Conservation (phyloP, 2,888 invertebrate genomes). For the Pseudoips prasinana region DNA sequence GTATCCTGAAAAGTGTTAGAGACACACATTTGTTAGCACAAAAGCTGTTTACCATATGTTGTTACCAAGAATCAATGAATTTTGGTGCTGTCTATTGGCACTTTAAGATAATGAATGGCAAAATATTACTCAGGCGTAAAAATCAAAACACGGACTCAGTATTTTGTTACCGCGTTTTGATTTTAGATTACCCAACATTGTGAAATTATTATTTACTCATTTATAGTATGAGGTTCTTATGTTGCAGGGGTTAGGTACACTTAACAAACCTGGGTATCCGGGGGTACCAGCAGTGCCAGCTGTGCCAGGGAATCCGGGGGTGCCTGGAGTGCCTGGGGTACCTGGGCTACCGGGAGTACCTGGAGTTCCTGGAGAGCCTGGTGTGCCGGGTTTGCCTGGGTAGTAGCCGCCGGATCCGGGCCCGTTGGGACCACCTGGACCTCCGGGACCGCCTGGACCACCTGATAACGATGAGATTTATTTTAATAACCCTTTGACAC, state of each 20-base stretch:
- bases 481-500: not conserved
- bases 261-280: conserved; percentile 5
- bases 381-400: conserved; percentile 19
- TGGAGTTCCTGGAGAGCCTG: conserved; percentile 19
- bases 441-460: conserved; percentile 26
- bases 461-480: conserved; percentile 6
- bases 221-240: too few relatives aligned
- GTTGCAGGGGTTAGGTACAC: not conserved
- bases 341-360: conserved; percentile 30
- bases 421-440: conserved; percentile 29
- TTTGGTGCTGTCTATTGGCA: too few relatives aligned
- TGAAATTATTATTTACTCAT: too few relatives aligned
- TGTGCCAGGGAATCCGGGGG: conserved; percentile 14
- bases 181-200: too few relatives aligned
- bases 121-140: too few relatives aligned
- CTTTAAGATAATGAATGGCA: too few relatives aligned
- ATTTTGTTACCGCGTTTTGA: too few relatives aligned
- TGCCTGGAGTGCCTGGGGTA: conserved; percentile 35
- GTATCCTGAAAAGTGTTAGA: conserved; percentile 25
- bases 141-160: too few relatives aligned
- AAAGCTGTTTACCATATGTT: too few relatives aligned
- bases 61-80: too few relatives aligned
- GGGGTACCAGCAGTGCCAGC: conserved; percentile 23
- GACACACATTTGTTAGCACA: conserved; percentile 16
- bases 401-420: conserved; percentile 25